phyloP scores from a whole-genome alignment of 2,888 invertebrate species.

The Amiota mariae region DNA sequence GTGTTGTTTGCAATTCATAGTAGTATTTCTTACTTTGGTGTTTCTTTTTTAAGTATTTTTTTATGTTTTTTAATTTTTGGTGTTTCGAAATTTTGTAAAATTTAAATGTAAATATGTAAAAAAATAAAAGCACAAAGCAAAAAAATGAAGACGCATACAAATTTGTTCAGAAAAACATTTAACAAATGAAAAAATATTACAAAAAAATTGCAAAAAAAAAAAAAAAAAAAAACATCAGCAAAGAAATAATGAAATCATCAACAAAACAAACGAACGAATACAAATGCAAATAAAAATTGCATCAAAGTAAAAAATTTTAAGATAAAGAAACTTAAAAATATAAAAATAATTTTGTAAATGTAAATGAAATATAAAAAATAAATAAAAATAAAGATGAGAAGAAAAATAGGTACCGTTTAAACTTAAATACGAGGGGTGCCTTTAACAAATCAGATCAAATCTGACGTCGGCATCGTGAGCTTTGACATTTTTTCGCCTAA shows the following conservation, averaged over 20 bases:
- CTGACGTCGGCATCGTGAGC: no score
- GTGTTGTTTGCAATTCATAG: no score
- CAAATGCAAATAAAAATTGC: neutral
- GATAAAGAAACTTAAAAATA: neutral
- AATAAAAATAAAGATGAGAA: neutral
- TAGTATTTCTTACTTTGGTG: neutral
- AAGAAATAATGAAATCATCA: neutral
- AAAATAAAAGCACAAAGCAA: neutral
- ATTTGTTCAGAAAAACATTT: neutral
- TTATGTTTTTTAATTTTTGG: neutral
- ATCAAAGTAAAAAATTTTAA: neutral
- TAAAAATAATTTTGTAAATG: no score
- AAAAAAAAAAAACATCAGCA: neutral
- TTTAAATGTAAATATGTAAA: slow-evolving; percentile 6
- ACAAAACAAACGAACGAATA: neutral
- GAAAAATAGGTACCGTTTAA: no score
- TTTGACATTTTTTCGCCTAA: no score
- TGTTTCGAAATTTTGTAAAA: neutral
- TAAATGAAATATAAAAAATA: neutral
- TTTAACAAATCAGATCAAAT: no score
- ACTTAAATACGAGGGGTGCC: no score
- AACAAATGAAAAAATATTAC: neutral
- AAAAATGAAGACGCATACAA: neutral
- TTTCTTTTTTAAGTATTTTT: neutral
- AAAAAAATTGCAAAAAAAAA: neutral